Evolutionary conservation across 2,888 invertebrate species (phyloP), one percentile per base, ranked within the genome.

Genomic region (Drosophila suboccidentalis): DNA sequence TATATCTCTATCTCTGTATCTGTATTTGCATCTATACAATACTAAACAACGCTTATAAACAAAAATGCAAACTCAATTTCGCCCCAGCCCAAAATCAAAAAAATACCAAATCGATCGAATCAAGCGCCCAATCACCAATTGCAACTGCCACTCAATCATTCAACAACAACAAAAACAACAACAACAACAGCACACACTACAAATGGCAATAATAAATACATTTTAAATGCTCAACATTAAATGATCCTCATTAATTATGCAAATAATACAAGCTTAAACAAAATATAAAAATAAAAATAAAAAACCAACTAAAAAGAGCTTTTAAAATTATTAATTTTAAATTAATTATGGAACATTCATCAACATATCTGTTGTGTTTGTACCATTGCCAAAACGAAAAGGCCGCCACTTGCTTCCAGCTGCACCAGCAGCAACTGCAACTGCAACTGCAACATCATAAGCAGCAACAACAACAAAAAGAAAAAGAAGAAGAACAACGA

Each of bases 301-400:
- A 44, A 62, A n/a, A 57, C 11, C 51, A 50, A 49, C 22, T 46
- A 32, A 51, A 67, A 55, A 46, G 54, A 41, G 53, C 57, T 55
- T 50, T 68, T 68, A 66, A 51, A 64, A 60, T 60, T 60, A 75
- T 68, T 67, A 51, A 64, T 70, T 83, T 78, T 67, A 41, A 66
- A 82, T 75, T 89, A 89, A 89, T 88, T 89, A 89, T 89, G 89
- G 89, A 89, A 89, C 86, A 88, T 84, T 88, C 78, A 87, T 89
- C 84, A 83, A 86, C 84, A 80, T 64, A 78, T 78, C 75, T 81
- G 86, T 86, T 87, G 87, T 84, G 80, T 82, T 78, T 89, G 81
- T 89, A 88, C 70, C 78, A 83, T 75, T 82, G 68, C 61, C 68
- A 83, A 83, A 80, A 72, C 87, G 54, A 87, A 78, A 80, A 87